A percentile compares a stretch with the other conserved stretches of the same genome.
Conservation (phyloP, 2,113 vertebrate genomes). For the Blennius ocellaris region DNA sequence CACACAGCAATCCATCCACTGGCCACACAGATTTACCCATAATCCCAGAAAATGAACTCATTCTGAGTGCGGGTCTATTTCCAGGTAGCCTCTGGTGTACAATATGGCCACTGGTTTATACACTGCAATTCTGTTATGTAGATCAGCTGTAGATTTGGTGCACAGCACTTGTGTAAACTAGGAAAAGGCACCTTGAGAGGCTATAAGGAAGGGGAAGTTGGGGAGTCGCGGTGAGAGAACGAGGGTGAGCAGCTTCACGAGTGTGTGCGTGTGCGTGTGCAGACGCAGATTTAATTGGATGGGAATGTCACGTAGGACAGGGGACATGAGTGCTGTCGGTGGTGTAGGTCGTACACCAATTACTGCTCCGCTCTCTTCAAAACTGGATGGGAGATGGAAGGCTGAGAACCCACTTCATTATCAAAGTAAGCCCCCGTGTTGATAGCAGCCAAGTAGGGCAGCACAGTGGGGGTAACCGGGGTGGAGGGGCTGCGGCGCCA, state of each 20-base stretch:
- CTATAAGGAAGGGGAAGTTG: constrained; percentile 27
- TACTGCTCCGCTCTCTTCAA: constrained; percentile 66
- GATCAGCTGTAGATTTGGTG: constrained; percentile 21
- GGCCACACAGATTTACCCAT: constrained; percentile 71
- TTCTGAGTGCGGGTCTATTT: constrained; percentile 43
- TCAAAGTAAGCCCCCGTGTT: constrained; percentile 50
- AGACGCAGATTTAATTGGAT: constrained; percentile 73
- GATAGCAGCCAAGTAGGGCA: constrained; percentile 61
- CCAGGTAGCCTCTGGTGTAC: constrained; percentile 19
- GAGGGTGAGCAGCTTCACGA: constrained; percentile 42
- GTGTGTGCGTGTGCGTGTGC: constrained; percentile 28
- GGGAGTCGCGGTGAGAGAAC: constrained; percentile 44
- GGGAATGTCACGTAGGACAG: constrained; percentile 75
- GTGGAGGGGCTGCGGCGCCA: not conserved
- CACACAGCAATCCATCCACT: constrained; percentile 57
- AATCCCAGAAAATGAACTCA: constrained; percentile 78
- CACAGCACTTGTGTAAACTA: constrained; percentile 14
- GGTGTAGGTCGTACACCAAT: constrained; percentile 77
- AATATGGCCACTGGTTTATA: constrained; percentile 20
- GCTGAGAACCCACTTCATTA: constrained; percentile 72
- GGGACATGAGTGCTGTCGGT: constrained; percentile 69
- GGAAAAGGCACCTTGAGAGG: constrained; percentile 71
- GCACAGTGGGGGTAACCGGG: constrained; percentile 1
- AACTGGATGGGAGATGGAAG: constrained; percentile 65
- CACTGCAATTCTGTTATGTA: not conserved